Evolutionary conservation across 2,888 invertebrate species (phyloP).

Genomic region (Heteromurus nitidus): DNA sequence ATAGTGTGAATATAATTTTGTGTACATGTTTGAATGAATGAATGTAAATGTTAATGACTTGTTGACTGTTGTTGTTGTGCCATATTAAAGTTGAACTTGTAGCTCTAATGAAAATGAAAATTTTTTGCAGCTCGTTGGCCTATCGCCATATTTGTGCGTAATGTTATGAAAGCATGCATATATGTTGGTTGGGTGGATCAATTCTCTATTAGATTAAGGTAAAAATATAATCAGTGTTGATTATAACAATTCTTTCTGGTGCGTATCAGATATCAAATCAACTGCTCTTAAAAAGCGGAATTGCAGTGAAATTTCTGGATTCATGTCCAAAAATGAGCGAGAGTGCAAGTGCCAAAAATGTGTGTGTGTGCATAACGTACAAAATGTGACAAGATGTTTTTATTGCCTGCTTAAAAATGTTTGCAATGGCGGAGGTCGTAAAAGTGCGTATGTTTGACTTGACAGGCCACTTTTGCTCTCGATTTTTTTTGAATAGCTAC

Average conservation of each 20-base stretch:
- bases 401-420: neutral
- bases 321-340: no score
- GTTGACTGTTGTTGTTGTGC: neutral
- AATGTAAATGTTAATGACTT: neutral
- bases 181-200: no score
- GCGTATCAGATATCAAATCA: no score
- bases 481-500: no score
- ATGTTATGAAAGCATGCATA: neutral
- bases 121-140: slow-evolving; percentile 1
- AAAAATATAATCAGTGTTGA: no score
- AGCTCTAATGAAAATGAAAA: slow-evolving; percentile 1
- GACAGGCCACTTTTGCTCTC: slow-evolving; percentile 23
- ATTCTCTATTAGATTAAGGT: no score
- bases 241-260: no score
- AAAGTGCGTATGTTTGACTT: slow-evolving; percentile 9
- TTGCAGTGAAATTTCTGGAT: no score
- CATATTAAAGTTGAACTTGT: slow-evolving; percentile 9
- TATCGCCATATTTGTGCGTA: slow-evolving; percentile 35
- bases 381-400: neutral
- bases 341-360: slow-evolving; percentile 19
- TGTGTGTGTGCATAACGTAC: neutral
- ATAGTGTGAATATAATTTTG: neutral
- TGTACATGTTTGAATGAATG: slow-evolving; percentile 1
- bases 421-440: neutral
- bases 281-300: no score